These are phyloP conservation scores for Amphimallon solstitiale DNA, from an alignment of 2,888 invertebrate species.

Conservation along the genomic window DNA sequence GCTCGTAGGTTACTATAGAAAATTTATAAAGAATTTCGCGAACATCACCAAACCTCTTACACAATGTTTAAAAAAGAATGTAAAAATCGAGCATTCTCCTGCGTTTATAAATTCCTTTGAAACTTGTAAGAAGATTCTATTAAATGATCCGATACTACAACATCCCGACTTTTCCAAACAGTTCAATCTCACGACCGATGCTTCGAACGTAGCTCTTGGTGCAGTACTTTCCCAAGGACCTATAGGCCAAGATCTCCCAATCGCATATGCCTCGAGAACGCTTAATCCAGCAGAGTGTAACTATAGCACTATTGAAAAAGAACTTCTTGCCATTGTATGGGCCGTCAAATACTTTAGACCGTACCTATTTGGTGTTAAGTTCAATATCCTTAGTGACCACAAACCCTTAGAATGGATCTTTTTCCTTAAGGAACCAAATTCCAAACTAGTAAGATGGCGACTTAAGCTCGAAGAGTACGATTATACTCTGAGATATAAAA, in stretches of 20 bases:
- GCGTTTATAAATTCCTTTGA: conserved; percentile 11
- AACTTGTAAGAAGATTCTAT: conserved; percentile 28
- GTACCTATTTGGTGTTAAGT: no score
- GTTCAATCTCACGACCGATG: conserved; percentile 44
- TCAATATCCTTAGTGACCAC: no score
- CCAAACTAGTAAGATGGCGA: no score
- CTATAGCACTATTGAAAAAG: conserved; percentile 19
- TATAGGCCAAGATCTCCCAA: conserved; percentile 41
- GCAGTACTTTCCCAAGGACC: conserved; percentile 44
- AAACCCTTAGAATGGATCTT: no score
- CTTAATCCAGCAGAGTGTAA: conserved; percentile 16
- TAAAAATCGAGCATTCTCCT: neutral
- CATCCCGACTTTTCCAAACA: conserved; percentile 32
- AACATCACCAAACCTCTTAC: conserved; percentile 39
- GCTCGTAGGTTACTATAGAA: conserved; percentile 38
- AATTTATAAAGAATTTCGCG: conserved; percentile 38
- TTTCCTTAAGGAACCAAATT: no score
- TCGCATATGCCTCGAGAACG: conserved; percentile 47
- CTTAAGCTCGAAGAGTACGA: no score
- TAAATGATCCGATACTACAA: conserved; percentile 23
- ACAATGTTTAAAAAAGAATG: conserved; percentile 33
- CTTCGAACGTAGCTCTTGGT: conserved; percentile 43
- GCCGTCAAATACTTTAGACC: no score
- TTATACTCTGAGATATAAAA: no score
- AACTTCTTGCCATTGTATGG: conserved; percentile 1